Conservation (phyloP, 2,888 invertebrate species). For the Xylota segnis region DNA sequence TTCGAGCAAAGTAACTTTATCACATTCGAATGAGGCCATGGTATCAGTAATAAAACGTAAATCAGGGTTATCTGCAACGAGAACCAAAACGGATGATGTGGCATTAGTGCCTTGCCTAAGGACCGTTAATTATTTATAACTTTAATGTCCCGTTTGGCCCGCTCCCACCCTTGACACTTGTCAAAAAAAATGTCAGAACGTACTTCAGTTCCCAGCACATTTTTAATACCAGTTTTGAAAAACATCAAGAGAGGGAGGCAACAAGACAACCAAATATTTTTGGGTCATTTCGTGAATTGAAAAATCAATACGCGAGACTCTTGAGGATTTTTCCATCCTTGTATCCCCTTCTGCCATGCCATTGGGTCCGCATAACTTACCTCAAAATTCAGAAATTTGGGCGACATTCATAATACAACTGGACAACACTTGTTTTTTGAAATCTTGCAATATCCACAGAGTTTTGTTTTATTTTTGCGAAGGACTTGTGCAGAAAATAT, state of each 20-base stretch:
- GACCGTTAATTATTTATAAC: slow-evolving; percentile 27
- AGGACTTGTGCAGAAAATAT: slow-evolving; percentile 37
- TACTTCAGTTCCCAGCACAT: background rate
- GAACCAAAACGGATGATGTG: background rate
- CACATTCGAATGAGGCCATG: slow-evolving; percentile 94
- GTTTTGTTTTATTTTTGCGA: slow-evolving; percentile 5
- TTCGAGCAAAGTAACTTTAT: slow-evolving; percentile 94
- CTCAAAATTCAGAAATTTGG: slow-evolving; percentile 93
- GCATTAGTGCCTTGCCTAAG: background rate
- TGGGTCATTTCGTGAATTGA: slow-evolving; percentile 65
- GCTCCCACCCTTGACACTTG: background rate
- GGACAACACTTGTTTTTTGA: slow-evolving; percentile 52
- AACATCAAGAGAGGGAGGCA: slow-evolving; percentile 23
- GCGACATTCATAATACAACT: slow-evolving; percentile 93
- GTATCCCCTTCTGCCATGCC: background rate
- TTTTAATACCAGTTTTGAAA: slow-evolving; percentile 16
- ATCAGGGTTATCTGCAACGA: slow-evolving; percentile 90
- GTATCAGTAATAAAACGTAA: slow-evolving; percentile 92
- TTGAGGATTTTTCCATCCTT: slow-evolving; percentile 42
- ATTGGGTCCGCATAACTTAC: slow-evolving; percentile 85
- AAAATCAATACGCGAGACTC: slow-evolving; percentile 72
- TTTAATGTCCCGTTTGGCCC: background rate
- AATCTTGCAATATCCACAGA: slow-evolving; percentile 24
- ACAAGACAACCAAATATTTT: slow-evolving; percentile 59
- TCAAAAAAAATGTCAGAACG: slow-evolving; percentile 1